Evolutionary conservation across 2,888 invertebrate species (phyloP), one percentile per base, ranked within the genome.

Genomic region (Ectemnius cavifrons): DNA sequence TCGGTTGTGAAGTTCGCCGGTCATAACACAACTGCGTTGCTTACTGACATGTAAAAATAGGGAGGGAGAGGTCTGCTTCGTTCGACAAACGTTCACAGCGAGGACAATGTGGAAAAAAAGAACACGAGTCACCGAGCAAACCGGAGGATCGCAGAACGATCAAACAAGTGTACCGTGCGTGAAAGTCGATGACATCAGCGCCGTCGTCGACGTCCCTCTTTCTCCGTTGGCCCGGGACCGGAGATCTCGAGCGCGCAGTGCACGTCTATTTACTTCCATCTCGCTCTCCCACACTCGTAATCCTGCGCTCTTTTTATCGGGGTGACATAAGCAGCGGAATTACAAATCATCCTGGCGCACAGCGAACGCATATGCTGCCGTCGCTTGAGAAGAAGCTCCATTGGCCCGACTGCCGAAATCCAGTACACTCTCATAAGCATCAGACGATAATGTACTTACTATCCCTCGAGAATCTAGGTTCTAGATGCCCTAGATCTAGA

Each of bases 101-200:
- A 6, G 37, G 37, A 37, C 37, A 37, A 37, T 37, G 11, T 11
- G 37, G 37, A 37, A 18, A 52, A n/a, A 52, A 16, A 16, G n/a
- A 6, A n/a, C 3, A 13, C 1, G 23, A 47, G 4, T 59, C 27
- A 45, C 28, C 11, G 14, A 47, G 71, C 37, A 20, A 20, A 11
- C 14, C 37, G 23, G 27, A 57, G 59, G 47, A 52, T 67, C n/a
- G 27, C 47, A 56, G 49, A 37, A 20, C 28, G 16, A 1, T 60
- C 63, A 8, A 63, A 78, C 64, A 59, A 61, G 67, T 49, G 67
- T 65, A 68, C 45, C 47, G 28, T 63, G 61, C 59, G 63, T 63
- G 66, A 77, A 79, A 79, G 65, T 68, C 71, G 83, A 80, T 85
- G 85, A 85, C 84, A 79, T 84, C 81, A 85, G 64, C 63, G 37